Evolutionary conservation across 2,797 vertebrate genomes (phyloP).

Genomic region (Sebastes ruberrimus): DNA sequence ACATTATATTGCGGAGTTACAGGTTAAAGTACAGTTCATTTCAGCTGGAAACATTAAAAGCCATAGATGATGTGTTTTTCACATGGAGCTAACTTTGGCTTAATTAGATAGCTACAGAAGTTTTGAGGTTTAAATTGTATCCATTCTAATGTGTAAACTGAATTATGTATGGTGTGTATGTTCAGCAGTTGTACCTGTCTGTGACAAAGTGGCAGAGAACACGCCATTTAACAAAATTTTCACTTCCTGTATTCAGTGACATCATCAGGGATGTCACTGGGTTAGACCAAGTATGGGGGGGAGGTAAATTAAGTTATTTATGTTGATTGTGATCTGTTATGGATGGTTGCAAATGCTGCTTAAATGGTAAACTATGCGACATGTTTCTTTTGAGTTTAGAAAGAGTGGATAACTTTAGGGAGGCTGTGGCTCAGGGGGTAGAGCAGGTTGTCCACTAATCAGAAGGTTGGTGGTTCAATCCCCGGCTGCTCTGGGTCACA

Average conservation of each 20-base stretch:
- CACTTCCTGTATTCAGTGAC: background rate
- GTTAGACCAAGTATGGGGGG: too few species aligned
- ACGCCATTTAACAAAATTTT: background rate
- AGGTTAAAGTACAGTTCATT: background rate
- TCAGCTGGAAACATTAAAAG: background rate
- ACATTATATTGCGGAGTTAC: background rate
- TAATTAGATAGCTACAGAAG: background rate
- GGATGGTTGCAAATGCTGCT: background rate
- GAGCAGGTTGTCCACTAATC: too few species aligned
- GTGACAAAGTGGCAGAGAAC: background rate
- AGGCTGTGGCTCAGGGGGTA: too few species aligned
- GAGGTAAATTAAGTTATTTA: too few species aligned
- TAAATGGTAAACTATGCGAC: rapidly evolving
- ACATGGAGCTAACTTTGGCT: background rate
- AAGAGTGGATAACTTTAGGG: background rate
- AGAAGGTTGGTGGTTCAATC: too few species aligned
- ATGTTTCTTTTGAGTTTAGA: background rate
- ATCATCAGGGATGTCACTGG: too few species aligned
- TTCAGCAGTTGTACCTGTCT: background rate
- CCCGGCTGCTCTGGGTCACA: too few species aligned
- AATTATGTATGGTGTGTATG: background rate
- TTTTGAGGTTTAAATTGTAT: background rate
- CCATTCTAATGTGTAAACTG: background rate
- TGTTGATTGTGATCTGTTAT: background rate
- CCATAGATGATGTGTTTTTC: background rate